Percentiles rank a stretch among this genome's conserved stretches.
Conservation (phyloP, 2,797 vertebrate genomes). For the Sebastes vulpes region DNA sequence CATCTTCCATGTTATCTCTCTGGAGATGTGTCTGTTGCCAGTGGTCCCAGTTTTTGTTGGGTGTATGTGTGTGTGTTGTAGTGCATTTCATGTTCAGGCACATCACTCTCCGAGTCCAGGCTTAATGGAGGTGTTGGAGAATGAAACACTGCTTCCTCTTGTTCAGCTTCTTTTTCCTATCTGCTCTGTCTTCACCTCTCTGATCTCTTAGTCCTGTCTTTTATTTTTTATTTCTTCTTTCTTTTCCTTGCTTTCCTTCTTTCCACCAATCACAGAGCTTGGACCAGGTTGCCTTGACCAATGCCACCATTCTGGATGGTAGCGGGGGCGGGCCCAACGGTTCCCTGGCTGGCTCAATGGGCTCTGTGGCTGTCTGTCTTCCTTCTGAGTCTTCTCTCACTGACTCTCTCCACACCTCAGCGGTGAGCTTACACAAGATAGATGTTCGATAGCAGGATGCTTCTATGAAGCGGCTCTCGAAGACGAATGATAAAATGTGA, state of each 20-base stretch:
- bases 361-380: constrained; percentile 93
- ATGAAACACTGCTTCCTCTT: constrained; percentile 42
- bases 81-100: constrained; percentile 59
- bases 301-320: constrained; percentile 89
- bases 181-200: constrained; percentile 67
- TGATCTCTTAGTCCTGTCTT: constrained; percentile 86
- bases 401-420: constrained; percentile 93
- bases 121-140: constrained; percentile 49
- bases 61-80: not conserved
- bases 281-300: constrained; percentile 88
- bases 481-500: constrained; percentile 22
- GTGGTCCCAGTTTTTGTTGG: constrained; percentile 3
- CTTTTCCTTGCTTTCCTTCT: constrained; percentile 85
- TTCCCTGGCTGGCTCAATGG: constrained; percentile 91
- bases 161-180: constrained; percentile 55
- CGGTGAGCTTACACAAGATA: constrained; percentile 88
- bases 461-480: not conserved
- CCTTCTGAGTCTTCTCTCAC: constrained; percentile 94
- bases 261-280: constrained; percentile 89
- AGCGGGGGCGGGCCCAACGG: constrained; percentile 89
- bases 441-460: constrained; percentile 27
- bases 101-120: constrained; percentile 45
- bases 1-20: constrained; percentile 5
- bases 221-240: constrained; percentile 84
- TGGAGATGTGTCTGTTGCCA: constrained; percentile 22